Conservation (phyloP, 2,797 vertebrate species). For the Clarias pachynema region DNA sequence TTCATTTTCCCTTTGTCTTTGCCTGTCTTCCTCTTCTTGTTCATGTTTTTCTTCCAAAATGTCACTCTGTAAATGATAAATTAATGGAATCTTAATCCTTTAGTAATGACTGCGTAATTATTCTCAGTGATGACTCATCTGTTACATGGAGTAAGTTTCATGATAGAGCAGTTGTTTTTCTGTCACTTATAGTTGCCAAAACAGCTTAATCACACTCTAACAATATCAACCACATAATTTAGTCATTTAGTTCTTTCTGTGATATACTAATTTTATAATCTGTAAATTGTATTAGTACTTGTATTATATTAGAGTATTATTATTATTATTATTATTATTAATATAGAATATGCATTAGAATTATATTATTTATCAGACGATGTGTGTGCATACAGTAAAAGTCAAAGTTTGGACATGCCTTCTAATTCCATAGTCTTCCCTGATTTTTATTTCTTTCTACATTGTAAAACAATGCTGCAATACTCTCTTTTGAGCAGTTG, state of each 20-base stretch:
- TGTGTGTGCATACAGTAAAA: too few relatives aligned
- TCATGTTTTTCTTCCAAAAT: constrained; percentile 66
- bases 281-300: too few relatives aligned
- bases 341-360: too few relatives aligned
- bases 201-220: constrained; percentile 24
- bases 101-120: background rate
- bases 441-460: too few relatives aligned
- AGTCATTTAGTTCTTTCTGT: constrained; percentile 19
- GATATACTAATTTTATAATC: background rate
- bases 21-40: constrained; percentile 69
- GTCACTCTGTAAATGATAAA: constrained; percentile 71
- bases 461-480: too few relatives aligned
- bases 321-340: too few relatives aligned
- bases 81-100: constrained; percentile 32
- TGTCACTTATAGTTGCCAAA: constrained; percentile 14
- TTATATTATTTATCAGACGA: too few relatives aligned
- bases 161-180: constrained; percentile 20
- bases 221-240: constrained; percentile 23
- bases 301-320: too few relatives aligned
- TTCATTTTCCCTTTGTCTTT: constrained; percentile 65
- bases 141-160: background rate
- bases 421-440: too few relatives aligned
- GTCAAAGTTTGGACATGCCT: too few relatives aligned
- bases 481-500: too few relatives aligned
- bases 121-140: constrained; percentile 8